Base-by-base conservation (phyloP, 30 jellyfish, hydroid and myxozoan genomes). In the Pelagia noctiluca region DNA sequence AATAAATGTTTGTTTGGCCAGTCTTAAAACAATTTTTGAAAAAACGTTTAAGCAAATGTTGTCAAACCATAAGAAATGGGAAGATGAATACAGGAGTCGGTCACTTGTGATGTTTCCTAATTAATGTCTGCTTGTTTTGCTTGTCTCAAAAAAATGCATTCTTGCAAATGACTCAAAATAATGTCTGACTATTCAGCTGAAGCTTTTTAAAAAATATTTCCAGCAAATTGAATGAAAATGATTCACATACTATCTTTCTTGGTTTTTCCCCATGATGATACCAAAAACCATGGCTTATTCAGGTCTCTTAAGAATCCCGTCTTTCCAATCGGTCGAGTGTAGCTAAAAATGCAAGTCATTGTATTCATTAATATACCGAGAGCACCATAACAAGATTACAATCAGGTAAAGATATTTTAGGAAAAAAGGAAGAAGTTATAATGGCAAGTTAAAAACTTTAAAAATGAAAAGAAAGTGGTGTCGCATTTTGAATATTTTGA, bases 241-340 rank as follows among this genome's bases (percentile, higher is more conserved):
- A 32, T 47, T 2, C 26, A 78, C 89, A 81, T 68, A 48, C 74
- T 80, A 68, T 68, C 37, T 54, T 82, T 18, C 65, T 57, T 25
- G 30, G 21, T 3, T 37, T 82, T 53, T 19, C 92, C 92, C 92
- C 92, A 82, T 10, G 92, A 82, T 30, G 73, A 49, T 16, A 82
- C 31, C 19, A 67, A 22, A 30, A 24, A 82, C 75, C 82, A 69
- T 4, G 86, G 86, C 30, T 50, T 53, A 26, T 75, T 68, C 65
- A 82, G 57, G 62, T 67, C 86, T 30, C n/a, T 37, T 25, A 82
- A 65, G 22, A 32, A 2, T 2, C 30, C 35, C 1, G 78, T 38
- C 19, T 82, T 49, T 1, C 69, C 35, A 25, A n/a, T n/a, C n/a
- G 92, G 80, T 13, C 86, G 61, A 28, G 24, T 35, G 35, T 67